These are phyloP conservation scores for Megalops cyprinoides DNA, from an alignment of 2,797 vertebrate genomes.

Conservation along the genomic window DNA sequence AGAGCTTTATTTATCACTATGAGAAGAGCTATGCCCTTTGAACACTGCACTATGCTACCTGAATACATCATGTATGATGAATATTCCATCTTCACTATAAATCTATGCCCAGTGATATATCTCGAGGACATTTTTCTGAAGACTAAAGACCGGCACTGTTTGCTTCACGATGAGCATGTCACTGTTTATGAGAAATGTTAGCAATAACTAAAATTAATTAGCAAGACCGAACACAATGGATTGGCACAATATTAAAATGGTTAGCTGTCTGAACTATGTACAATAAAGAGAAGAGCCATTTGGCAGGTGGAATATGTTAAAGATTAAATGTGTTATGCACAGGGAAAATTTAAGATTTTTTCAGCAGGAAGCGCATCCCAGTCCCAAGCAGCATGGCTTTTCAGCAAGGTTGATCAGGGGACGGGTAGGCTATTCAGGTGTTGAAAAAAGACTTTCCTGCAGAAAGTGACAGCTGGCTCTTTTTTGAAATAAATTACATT, in stretches of 20 bases:
- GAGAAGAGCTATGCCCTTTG: not conserved
- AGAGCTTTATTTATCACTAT: conserved; percentile 4
- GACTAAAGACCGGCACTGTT: not conserved
- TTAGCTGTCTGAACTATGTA: not conserved
- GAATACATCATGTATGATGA: not conserved
- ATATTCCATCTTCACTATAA: not conserved
- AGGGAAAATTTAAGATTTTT: not conserved
- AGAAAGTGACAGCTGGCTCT: conserved; percentile 2
- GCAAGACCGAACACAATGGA: no score
- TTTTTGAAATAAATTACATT: not conserved
- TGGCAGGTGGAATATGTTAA: no score
- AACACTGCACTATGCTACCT: not conserved
- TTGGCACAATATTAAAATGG: not conserved
- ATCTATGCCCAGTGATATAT: not conserved
- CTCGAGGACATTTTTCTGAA: not conserved
- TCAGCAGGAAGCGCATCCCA: not conserved
- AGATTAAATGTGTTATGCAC: not conserved
- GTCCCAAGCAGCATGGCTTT: not conserved
- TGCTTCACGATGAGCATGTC: not conserved
- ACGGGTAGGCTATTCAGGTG: not conserved
- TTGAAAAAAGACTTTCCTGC: not conserved
- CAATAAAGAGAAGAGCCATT: no score
- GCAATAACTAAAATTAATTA: not conserved
- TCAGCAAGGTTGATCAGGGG: not conserved
- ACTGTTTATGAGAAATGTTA: not conserved